A percentile compares a stretch with the other conserved stretches of the same genome.
Conservation (phyloP, 2,113 vertebrate genomes). For the Jaculus jaculus region DNA sequence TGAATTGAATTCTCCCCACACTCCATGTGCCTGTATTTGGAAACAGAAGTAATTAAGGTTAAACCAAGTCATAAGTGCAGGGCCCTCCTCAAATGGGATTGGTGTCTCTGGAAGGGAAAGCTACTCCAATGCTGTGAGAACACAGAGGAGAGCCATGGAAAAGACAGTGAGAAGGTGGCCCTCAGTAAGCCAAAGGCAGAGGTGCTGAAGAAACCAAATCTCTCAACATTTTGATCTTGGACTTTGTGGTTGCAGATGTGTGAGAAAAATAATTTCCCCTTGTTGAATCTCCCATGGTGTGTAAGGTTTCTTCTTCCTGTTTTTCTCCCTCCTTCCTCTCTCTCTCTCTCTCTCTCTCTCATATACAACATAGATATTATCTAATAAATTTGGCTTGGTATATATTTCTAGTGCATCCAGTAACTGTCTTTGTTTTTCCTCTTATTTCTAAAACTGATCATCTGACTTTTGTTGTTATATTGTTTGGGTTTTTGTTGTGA, state of each 20-base stretch:
- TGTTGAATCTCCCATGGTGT: neutral
- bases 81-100: neutral
- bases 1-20: neutral
- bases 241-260: neutral
- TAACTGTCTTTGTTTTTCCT: neutral
- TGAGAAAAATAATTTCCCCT: neutral
- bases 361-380: neutral
- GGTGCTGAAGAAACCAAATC: neutral
- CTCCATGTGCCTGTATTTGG: neutral
- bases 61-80: neutral
- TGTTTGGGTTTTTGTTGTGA: neutral
- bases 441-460: slow-evolving; percentile 34
- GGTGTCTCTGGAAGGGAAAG: neutral
- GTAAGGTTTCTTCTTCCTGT: neutral
- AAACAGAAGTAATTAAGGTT: neutral
- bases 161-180: neutral
- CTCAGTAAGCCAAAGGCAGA: neutral
- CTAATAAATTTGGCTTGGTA: neutral
- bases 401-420: neutral
- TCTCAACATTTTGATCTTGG: neutral
- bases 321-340: no score
- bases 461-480: no score
- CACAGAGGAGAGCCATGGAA: neutral
- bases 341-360: no score
- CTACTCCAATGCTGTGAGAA: neutral